Conservation (phyloP, 2,113 vertebrate species). For the Diglossa brunneiventris region DNA sequence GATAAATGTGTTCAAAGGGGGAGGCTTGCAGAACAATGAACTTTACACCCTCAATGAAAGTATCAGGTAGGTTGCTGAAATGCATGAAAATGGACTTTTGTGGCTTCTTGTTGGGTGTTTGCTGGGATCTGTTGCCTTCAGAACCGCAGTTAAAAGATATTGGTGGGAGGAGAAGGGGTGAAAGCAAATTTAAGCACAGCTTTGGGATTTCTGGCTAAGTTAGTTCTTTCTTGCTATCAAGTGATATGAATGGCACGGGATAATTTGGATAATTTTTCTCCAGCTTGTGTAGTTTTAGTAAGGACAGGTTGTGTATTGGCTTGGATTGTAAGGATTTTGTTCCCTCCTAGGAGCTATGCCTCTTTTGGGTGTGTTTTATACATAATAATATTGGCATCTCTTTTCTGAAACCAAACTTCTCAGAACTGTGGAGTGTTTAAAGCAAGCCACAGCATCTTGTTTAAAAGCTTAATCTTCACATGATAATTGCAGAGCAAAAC, state of each 20-base stretch:
- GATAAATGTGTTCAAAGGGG: conserved; percentile 93
- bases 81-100: not conserved
- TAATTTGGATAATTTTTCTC: not conserved
- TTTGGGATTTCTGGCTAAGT: not conserved
- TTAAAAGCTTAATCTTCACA: not conserved
- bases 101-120: not conserved
- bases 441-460: not conserved
- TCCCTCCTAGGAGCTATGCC: not conserved
- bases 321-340: not conserved
- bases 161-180: not conserved
- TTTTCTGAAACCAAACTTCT: not conserved
- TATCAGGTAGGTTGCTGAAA: conserved; percentile 81
- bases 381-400: not conserved
- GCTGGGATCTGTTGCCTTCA: not conserved
- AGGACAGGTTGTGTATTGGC: not conserved
- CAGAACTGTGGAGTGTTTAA: not conserved
- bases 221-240: not conserved
- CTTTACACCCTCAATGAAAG: conserved; percentile 91
- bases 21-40: conserved; percentile 85
- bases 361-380: not conserved
- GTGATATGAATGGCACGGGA: not conserved
- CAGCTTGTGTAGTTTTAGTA: not conserved
- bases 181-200: not conserved
- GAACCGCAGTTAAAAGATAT: not conserved
- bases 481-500: not conserved